A percentile compares a stretch with the other conserved stretches of the same genome.
These are phyloP conservation scores for Dasyprocta punctata DNA, from an alignment of 2,113 vertebrate genomes.

Conservation along the genomic window DNA sequence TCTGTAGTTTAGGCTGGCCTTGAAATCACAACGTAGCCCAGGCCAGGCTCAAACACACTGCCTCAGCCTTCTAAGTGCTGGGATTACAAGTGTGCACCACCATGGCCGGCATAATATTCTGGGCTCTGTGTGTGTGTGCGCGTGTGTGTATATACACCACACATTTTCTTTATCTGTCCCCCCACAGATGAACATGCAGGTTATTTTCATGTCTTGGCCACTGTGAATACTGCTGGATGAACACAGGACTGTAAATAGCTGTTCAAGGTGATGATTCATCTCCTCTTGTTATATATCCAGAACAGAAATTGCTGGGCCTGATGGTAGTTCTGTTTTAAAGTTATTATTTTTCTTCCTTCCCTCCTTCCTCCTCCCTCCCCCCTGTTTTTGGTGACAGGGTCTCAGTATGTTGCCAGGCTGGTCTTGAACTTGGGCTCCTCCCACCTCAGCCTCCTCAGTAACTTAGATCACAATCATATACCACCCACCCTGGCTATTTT, in stretches of 20 bases:
- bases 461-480: not conserved
- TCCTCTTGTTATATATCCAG: too few species aligned
- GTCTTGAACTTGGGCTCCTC: not conserved
- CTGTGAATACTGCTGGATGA: not conserved
- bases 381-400: not conserved
- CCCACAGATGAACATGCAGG: not conserved
- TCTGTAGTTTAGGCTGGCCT: not conserved
- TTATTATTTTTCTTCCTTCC: not conserved
- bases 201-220: too few species aligned
- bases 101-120: not conserved
- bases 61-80: not conserved
- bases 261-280: not conserved
- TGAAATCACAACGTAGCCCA: not conserved
- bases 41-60: not conserved
- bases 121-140: not conserved
- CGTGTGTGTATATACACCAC: not conserved
- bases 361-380: not conserved
- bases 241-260: not conserved
- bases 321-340: not conserved
- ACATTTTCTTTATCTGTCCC: not conserved
- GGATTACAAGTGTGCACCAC: not conserved
- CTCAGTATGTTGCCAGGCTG: not conserved
- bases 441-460: not conserved
- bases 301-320: not conserved
- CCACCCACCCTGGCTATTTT: not conserved